These are phyloP conservation scores for Phalloptychus januarius DNA, from an alignment of 2,797 vertebrate species.

Conservation along the genomic window DNA sequence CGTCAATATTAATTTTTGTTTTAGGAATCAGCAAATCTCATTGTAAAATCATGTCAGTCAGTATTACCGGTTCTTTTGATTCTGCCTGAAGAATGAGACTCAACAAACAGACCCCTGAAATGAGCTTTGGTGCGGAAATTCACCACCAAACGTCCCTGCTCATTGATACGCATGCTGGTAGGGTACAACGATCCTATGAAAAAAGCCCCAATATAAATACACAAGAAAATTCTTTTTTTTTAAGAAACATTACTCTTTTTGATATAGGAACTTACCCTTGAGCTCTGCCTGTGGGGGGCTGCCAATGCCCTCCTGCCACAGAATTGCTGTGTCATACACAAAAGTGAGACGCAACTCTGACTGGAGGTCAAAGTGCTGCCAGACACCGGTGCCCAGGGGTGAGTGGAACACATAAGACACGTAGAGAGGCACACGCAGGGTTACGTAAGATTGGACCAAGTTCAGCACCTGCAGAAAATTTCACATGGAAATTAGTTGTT, in stretches of 20 bases:
- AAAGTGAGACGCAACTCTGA: constrained; percentile 94
- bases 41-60: neutral
- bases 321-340: constrained; percentile 95
- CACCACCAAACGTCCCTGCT: constrained; percentile 91
- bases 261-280: constrained; percentile 79
- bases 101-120: constrained; percentile 91
- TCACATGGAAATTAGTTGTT: neutral
- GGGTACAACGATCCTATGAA: constrained; percentile 89
- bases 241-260: neutral
- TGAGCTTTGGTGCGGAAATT: constrained; percentile 92
- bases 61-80: constrained; percentile 58
- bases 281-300: constrained; percentile 92
- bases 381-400: constrained; percentile 87
- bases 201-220: neutral
- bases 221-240: neutral
- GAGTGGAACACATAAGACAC: constrained; percentile 97
- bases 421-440: constrained; percentile 90
- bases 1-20: neutral
- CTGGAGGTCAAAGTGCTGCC: constrained; percentile 96
- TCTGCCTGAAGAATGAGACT: constrained; percentile 84
- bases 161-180: constrained; percentile 92
- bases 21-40: neutral
- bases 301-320: constrained; percentile 92
- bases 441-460: constrained; percentile 95
- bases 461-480: constrained; percentile 86